phyloP scores from a whole-genome alignment of 2,888 invertebrate genomes.

The Alloplasta piceator region DNA sequence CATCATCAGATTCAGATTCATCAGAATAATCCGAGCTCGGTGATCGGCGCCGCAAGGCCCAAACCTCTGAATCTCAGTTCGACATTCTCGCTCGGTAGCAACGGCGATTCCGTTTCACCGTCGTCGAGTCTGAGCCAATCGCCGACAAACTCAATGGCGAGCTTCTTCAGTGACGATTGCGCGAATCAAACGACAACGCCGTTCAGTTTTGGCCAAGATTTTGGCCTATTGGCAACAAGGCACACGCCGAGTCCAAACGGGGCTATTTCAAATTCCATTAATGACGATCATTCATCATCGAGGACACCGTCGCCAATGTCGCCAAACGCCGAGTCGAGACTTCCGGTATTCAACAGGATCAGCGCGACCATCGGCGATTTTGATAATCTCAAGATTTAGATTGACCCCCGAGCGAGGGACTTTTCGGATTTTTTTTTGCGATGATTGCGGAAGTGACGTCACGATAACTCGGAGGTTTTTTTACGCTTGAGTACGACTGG shows the following conservation, averaged over 20 bases:
- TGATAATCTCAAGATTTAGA: conserved; percentile 79
- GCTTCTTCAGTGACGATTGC: conserved; percentile 86
- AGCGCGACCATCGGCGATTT: conserved; percentile 84
- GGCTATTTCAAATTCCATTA: conserved; percentile 57
- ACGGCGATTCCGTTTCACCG: conserved; percentile 86
- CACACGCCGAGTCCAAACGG: conserved; percentile 83
- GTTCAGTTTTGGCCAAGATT: conserved; percentile 79
- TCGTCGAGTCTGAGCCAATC: conserved; percentile 87
- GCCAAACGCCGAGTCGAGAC: conserved; percentile 86
- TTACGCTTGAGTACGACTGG: not conserved
- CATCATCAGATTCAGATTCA: conserved; percentile 57
- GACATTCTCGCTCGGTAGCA: conserved; percentile 84
- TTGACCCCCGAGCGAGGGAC: not conserved
- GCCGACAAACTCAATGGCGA: conserved; percentile 87
- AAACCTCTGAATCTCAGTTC: conserved; percentile 81
- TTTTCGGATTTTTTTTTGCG: conserved; percentile 1
- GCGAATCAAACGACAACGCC: conserved; percentile 78
- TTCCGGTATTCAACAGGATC: conserved; percentile 92
- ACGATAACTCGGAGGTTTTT: too few relatives aligned
- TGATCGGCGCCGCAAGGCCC: conserved; percentile 78
- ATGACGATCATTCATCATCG: conserved; percentile 71
- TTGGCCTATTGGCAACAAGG: conserved; percentile 82
- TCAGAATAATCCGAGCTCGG: conserved; percentile 64
- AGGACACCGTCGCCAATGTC: conserved; percentile 78
- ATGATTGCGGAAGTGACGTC: not conserved